phyloP scores from a whole-genome alignment of 2,888 invertebrate genomes.

The Lepidonotus clava region DNA sequence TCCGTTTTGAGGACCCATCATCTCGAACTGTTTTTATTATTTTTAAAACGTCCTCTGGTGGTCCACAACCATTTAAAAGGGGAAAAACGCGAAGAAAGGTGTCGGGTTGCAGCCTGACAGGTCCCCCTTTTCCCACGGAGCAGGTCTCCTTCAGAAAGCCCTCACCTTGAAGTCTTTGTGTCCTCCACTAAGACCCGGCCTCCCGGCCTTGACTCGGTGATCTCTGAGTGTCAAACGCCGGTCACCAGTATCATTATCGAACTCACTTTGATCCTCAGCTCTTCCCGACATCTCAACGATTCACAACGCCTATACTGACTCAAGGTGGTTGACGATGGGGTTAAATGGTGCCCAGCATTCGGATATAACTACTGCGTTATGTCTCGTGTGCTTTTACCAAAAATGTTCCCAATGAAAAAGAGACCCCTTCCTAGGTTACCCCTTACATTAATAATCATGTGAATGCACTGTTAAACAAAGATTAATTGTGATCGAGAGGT shows the following conservation, averaged over 20 bases:
- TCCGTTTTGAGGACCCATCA: too few species aligned
- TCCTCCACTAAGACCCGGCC: background rate
- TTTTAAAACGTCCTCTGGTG: too few species aligned
- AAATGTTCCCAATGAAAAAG: too few species aligned
- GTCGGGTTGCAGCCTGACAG: conserved; percentile 10
- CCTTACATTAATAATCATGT: background rate
- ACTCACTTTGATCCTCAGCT: conserved; percentile 25
- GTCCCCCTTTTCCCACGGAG: conserved; percentile 23
- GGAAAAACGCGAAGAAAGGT: conserved; percentile 5
- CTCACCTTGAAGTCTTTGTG: conserved; percentile 46
- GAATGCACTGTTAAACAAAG: background rate
- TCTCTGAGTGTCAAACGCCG: conserved; percentile 1
- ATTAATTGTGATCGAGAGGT: background rate
- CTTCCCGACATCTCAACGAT: background rate
- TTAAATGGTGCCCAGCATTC: background rate
- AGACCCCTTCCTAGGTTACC: too few species aligned
- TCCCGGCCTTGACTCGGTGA: conserved; percentile 5
- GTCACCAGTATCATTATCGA: background rate
- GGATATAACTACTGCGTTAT: too few species aligned
- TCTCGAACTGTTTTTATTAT: background rate
- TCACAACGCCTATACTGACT: background rate
- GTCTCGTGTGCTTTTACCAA: too few species aligned
- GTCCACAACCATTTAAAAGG: too few species aligned
- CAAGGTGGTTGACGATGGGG: background rate
- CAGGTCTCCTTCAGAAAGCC: conserved; percentile 38